Evolutionary conservation across 2,888 invertebrate genomes (phyloP), one percentile per base, ranked within the genome.

Genomic region (Aphidoletes aphidimyza): DNA sequence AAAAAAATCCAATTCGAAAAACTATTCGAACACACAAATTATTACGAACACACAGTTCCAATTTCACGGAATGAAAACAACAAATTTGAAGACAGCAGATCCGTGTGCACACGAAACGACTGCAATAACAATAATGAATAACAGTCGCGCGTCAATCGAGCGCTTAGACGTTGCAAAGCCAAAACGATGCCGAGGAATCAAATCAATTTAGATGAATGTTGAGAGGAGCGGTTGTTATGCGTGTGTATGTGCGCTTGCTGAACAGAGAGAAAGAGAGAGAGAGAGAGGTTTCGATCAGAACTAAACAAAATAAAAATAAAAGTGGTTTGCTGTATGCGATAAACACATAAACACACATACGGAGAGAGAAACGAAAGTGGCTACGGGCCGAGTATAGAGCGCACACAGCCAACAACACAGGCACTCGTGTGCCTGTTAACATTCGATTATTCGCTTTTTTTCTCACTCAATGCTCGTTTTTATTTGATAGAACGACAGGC

Each of bases 391-490:
- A n/a, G n/a, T n/a, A n/a, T n/a, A 69, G 69, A 69, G 69, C 3
- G n/a, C 19, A 47, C 17, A 47, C 30, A 69, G 69, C 34, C n/a
- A n/a, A n/a, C n/a, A n/a, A n/a, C n/a, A n/a, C n/a, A n/a, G n/a
- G n/a, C n/a, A n/a, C n/a, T 30, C 69, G 2, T 69, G 69, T 69
- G 69, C 30, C 69, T 69, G 34, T 69, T 69, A 69, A 69, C 69
- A 69, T 69, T 69, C 69, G 69, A 69, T 69, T 69, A 69, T 69
- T 69, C 69, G 69, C 69, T 69, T 69, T 69, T n/a, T 69, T 69
- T 69, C 69, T 69, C 69, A 69, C 69, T 69, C 69, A 69, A 69
- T 69, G 69, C 34, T 5, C 69, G 69, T 69, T 69, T 69, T 69
- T 69, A 69, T 69, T 69, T 69, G 69, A 69, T 69, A 69, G 69